These are phyloP conservation scores for Bucco capensis DNA, from an alignment of 2,113 vertebrate species.

Conservation along the genomic window DNA sequence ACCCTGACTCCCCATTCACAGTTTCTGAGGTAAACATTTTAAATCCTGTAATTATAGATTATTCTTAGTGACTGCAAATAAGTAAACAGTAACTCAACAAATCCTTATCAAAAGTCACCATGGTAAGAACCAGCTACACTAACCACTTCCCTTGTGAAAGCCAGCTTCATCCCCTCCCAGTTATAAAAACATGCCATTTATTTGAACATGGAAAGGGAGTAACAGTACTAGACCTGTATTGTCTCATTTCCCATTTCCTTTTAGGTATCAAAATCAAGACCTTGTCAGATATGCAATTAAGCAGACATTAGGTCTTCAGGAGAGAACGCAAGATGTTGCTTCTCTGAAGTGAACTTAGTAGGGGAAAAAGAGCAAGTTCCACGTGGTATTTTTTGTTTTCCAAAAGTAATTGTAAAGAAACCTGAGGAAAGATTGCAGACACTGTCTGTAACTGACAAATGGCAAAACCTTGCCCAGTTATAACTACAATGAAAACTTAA, in stretches of 20 bases:
- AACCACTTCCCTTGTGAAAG: slow-evolving; percentile 9
- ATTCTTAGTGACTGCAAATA: not conserved
- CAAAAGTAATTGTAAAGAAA: not conserved
- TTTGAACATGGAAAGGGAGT: slow-evolving; percentile 50
- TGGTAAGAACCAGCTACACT: not conserved
- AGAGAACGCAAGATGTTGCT: not conserved
- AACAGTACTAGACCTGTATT: slow-evolving; percentile 5
- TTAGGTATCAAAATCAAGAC: slow-evolving; percentile 9
- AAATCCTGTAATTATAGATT: not conserved
- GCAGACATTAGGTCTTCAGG: not conserved
- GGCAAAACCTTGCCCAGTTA: not conserved
- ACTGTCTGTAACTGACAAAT: not conserved
- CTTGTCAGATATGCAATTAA: not conserved
- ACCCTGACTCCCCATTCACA: not conserved
- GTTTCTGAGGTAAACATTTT: not conserved
- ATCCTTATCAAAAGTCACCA: not conserved
- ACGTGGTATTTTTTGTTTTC: not conserved
- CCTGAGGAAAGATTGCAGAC: not conserved
- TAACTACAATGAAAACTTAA: not conserved
- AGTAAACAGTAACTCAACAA: not conserved
- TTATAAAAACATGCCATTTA: slow-evolving; percentile 54
- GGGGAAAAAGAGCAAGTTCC: not conserved
- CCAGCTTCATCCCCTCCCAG: slow-evolving; percentile 33
- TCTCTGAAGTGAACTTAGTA: not conserved
- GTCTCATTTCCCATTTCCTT: slow-evolving; percentile 47